phyloP scores from a whole-genome alignment of 1,140 invertebrate genomes.

The Macrosteles quadrilineatus region DNA sequence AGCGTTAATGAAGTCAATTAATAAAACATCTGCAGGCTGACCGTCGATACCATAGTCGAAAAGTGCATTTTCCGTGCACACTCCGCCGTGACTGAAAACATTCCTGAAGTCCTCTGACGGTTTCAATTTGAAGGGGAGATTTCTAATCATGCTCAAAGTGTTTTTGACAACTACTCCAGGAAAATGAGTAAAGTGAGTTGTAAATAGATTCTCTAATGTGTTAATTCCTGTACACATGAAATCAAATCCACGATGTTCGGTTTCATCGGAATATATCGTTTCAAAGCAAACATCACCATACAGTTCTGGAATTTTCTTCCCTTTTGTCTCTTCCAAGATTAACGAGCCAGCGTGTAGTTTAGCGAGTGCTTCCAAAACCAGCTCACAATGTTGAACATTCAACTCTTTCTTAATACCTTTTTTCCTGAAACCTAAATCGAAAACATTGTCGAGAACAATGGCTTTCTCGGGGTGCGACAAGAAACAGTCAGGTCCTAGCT shows the following conservation, averaged over 20 bases:
- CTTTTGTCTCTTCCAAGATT: constrained; percentile 24
- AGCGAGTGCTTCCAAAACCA: constrained; percentile 14
- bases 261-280: constrained; percentile 11
- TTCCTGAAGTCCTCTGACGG: constrained; percentile 24
- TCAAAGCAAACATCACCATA: constrained; percentile 19
- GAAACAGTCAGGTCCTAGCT: constrained; percentile 22
- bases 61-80: constrained; percentile 2
- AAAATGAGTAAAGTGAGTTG: background rate
- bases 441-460: constrained; percentile 21
- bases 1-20: constrained; percentile 19
- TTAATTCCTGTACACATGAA: constrained; percentile 15
- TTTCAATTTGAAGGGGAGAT: constrained; percentile 19
- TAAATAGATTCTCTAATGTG: background rate
- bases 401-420: background rate
- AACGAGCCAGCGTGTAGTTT: constrained; percentile 23
- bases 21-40: background rate
- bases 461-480: background rate
- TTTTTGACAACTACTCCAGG: background rate
- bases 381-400: constrained; percentile 13
- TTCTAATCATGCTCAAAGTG: background rate
- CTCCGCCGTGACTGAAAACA: constrained; percentile 22
- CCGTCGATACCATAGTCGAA: constrained; percentile 12
- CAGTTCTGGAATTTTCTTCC: background rate
- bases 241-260: constrained; percentile 25
- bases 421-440: constrained; percentile 11